Percentiles rank a stretch among this genome's conserved stretches.
Evolutionary conservation across 2,113 vertebrate species (phyloP).

Genomic region (Arvicanthis niloticus): DNA sequence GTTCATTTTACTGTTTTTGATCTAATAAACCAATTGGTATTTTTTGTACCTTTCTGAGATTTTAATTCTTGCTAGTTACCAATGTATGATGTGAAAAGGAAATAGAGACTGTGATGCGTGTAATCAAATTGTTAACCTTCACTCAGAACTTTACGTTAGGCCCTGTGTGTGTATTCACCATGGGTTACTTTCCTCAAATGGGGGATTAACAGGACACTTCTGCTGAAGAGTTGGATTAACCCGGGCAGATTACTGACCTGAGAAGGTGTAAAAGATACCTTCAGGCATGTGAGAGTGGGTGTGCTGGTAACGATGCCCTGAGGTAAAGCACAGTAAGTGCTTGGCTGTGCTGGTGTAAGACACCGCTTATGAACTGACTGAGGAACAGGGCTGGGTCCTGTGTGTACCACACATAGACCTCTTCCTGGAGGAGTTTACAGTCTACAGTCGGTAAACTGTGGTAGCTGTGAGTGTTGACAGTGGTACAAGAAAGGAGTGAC

Average conservation of each 20-base stretch:
- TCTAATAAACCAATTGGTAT: slow-evolving; percentile 88
- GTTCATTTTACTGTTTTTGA: slow-evolving; percentile 86
- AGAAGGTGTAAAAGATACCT: slow-evolving; percentile 30
- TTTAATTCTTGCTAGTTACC: slow-evolving; percentile 29
- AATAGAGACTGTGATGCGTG: background rate
- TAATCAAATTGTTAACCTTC: slow-evolving; percentile 51
- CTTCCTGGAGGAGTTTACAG: background rate
- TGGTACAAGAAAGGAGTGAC: slow-evolving; percentile 25
- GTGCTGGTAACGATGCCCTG: background rate
- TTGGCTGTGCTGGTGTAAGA: background rate
- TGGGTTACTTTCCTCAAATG: background rate
- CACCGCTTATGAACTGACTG: background rate
- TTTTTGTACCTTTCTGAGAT: slow-evolving; percentile 84
- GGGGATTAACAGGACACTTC: slow-evolving; percentile 8
- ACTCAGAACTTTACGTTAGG: background rate
- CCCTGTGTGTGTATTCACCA: background rate
- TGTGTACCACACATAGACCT: background rate
- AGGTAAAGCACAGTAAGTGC: background rate
- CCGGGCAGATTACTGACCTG: slow-evolving; percentile 5
- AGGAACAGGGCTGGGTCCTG: background rate
- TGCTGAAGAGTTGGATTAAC: slow-evolving; percentile 9
- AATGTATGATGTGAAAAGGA: slow-evolving; percentile 4
- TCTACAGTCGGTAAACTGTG: background rate
- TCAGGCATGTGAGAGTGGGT: background rate
- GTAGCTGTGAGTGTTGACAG: background rate